Conservation (phyloP, 2,113 vertebrate genomes). For the Amazona vittata region DNA sequence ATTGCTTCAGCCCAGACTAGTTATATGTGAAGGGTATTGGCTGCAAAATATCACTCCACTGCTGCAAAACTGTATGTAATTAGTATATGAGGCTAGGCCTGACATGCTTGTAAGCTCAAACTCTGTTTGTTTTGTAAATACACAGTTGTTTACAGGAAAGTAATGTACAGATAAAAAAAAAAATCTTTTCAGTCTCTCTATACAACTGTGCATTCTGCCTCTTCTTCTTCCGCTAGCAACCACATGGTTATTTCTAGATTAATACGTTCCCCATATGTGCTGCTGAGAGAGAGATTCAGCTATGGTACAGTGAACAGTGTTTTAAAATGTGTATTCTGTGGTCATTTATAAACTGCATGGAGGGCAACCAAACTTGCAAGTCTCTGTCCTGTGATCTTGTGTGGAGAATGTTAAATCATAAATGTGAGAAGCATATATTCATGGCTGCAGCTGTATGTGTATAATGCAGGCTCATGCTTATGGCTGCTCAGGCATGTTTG, state of each 20-base stretch:
- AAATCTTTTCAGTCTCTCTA: background rate
- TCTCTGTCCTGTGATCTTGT: background rate
- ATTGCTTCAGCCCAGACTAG: background rate
- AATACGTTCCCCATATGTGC: background rate
- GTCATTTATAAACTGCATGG: background rate
- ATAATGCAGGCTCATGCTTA: background rate
- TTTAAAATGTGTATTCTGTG: slow-evolving; percentile 23
- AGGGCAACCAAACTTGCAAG: background rate
- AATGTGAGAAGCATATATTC: background rate
- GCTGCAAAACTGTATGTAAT: background rate
- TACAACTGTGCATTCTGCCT: background rate
- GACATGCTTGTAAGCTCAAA: background rate
- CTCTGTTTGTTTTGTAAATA: background rate
- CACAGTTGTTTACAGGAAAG: background rate
- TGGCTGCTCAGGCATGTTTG: background rate
- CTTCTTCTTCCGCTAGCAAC: background rate
- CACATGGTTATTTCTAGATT: background rate
- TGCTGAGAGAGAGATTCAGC: background rate
- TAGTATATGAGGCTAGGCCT: background rate
- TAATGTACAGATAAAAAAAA: background rate
- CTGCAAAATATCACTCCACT: background rate
- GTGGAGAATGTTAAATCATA: background rate
- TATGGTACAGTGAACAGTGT: background rate
- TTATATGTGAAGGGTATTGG: background rate
- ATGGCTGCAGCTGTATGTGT: background rate